Conservation (phyloP, 1,140 invertebrate genomes). For the Calycopis cecrops region DNA sequence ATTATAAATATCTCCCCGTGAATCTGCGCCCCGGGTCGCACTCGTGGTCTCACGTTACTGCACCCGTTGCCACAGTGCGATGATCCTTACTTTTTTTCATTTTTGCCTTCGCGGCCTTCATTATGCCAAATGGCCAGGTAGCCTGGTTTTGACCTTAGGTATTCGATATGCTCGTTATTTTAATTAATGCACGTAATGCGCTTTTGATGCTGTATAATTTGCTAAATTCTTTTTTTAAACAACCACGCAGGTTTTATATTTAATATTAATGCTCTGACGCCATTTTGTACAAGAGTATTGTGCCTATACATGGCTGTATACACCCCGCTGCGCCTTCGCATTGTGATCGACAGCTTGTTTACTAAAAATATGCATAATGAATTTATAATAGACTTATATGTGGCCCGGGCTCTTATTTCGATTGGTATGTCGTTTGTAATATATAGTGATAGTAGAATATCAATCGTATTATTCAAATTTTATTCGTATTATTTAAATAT, state of each 20-base stretch:
- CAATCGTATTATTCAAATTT: too few species aligned
- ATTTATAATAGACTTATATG: conserved; percentile 57
- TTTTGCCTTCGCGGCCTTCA: conserved; percentile 63
- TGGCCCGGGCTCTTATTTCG: too few species aligned
- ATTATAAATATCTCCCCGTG: conserved; percentile 45
- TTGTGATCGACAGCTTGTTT: conserved; percentile 75
- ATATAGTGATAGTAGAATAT: too few species aligned
- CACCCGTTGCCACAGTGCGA: conserved; percentile 51
- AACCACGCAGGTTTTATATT: too few species aligned
- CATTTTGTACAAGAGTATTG: conserved; percentile 1
- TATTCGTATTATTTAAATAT: too few species aligned
- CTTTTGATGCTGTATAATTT: conserved; percentile 55
- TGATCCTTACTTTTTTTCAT: conserved; percentile 64
- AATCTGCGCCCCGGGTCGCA: conserved; percentile 18
- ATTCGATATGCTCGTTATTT: conserved; percentile 63
- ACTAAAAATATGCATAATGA: conserved; percentile 75
- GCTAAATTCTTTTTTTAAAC: conserved; percentile 15
- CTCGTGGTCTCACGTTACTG: conserved; percentile 44
- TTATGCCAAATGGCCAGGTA: conserved; percentile 70
- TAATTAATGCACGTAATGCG: conserved; percentile 52
- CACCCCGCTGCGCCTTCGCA: conserved; percentile 56
- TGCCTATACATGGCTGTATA: conserved; percentile 24
- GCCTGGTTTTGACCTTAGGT: conserved; percentile 64
- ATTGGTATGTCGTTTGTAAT: too few species aligned
- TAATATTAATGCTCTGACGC: not conserved